Percentiles rank a stretch among this genome's conserved stretches.
These are phyloP conservation scores for Urechis unicinctus DNA, from an alignment of 2,888 invertebrate genomes.

Conservation along the genomic window DNA sequence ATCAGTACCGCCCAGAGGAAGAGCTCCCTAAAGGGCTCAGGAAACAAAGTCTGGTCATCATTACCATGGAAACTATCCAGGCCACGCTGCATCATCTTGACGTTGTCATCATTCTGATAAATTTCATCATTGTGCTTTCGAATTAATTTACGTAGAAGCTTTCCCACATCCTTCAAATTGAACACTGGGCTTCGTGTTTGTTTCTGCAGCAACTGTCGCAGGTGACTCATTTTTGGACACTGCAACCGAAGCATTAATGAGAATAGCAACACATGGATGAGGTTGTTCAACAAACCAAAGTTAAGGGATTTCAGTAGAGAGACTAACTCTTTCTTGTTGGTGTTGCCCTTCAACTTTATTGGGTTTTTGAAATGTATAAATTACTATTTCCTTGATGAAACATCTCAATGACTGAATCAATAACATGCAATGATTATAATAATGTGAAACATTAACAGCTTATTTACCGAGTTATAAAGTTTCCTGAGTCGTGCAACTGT, in stretches of 20 bases:
- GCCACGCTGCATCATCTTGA: background rate
- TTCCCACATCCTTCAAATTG: constrained; percentile 2
- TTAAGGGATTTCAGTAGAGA: no score
- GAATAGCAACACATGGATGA: background rate
- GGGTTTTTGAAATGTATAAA: no score
- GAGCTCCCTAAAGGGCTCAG: constrained; percentile 37
- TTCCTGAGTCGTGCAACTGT: constrained; percentile 36
- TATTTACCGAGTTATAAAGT: constrained; percentile 39
- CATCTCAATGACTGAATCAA: no score
- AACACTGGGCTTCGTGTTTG: constrained; percentile 2
- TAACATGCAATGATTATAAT: background rate
- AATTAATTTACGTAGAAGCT: constrained; percentile 25
- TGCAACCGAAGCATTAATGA: constrained; percentile 9
- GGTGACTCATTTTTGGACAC: constrained; percentile 23
- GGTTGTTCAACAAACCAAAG: no score
- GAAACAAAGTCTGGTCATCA: constrained; percentile 17
- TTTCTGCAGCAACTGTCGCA: constrained; percentile 22
- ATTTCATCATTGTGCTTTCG: constrained; percentile 23
- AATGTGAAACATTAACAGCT: background rate
- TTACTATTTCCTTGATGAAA: no score
- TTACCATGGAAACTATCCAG: background rate
- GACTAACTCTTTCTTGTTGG: no score
- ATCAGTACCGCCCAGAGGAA: constrained; percentile 41
- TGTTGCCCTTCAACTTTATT: no score
- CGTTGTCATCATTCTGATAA: constrained; percentile 6